Conservation (phyloP, 2,797 vertebrate species). For the Acanthornis magna region DNA sequence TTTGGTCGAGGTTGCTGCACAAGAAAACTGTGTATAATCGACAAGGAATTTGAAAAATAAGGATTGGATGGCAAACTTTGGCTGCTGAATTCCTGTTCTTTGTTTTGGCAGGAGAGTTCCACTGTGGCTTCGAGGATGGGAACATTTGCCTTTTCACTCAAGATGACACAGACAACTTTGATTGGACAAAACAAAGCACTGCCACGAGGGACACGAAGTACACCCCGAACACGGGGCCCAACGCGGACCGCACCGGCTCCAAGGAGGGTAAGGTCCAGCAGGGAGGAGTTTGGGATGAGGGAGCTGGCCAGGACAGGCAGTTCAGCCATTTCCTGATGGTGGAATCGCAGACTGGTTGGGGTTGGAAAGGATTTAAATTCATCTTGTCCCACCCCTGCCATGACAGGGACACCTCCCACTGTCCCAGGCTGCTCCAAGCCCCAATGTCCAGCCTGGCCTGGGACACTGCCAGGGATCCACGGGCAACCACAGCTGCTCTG, state of each 20-base stretch:
- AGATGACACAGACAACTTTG: constrained; percentile 96
- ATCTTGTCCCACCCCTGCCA: not conserved
- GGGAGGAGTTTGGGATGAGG: fast-evolving
- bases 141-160: constrained; percentile 96
- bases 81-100: not conserved
- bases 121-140: constrained; percentile 96
- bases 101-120: constrained; percentile 89
- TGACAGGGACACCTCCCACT: not conserved
- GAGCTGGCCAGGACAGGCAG: fast-evolving
- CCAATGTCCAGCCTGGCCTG: not conserved
- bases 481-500: not conserved
- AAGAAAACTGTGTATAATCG: not conserved
- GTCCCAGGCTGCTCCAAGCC: not conserved
- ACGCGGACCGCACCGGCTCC: constrained; percentile 88
- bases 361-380: not conserved
- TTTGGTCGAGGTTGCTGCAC: not conserved
- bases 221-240: constrained; percentile 96
- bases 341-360: not conserved
- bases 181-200: constrained; percentile 96
- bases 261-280: constrained; percentile 85
- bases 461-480: not conserved
- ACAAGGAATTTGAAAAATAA: not conserved
- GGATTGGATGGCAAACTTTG: no score
- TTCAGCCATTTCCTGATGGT: fast-evolving
- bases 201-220: constrained; percentile 95